Evolutionary conservation across 2,113 vertebrate species (phyloP).

Genomic region (Euleptes europaea): DNA sequence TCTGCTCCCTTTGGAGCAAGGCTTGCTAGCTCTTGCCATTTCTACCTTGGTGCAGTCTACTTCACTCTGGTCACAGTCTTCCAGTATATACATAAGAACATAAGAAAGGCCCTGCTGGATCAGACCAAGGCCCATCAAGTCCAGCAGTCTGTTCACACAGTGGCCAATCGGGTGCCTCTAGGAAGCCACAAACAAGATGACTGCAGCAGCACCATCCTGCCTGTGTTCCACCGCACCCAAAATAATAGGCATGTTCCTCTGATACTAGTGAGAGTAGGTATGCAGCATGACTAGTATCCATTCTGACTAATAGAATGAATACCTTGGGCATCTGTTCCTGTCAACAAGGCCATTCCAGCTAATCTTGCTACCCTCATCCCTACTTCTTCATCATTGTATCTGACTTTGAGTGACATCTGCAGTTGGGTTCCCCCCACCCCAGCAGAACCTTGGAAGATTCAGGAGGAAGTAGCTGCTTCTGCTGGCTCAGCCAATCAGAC

Average conservation of each 20-base stretch:
- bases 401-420: rapidly evolving
- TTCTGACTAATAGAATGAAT: no score
- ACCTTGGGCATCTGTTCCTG: not conserved
- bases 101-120: no score
- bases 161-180: no score
- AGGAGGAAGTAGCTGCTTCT: constrained; percentile 4
- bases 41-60: not conserved
- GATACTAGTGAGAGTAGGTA: no score
- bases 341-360: not conserved
- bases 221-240: no score
- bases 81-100: no score
- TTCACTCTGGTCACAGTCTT: not conserved
- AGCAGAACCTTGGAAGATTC: not conserved
- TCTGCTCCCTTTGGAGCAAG: not conserved
- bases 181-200: no score
- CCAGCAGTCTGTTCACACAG: no score
- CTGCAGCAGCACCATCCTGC: no score
- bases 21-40: not conserved
- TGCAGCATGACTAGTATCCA: no score
- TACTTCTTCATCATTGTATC: not conserved
- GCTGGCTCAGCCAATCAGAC: rapidly evolving
- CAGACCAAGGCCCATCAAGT: no score
- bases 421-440: not conserved
- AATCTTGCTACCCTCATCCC: not conserved
- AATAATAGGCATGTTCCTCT: no score